Base-by-base conservation (phyloP, 2,113 vertebrate species). In the Hemiprocne comata region DNA sequence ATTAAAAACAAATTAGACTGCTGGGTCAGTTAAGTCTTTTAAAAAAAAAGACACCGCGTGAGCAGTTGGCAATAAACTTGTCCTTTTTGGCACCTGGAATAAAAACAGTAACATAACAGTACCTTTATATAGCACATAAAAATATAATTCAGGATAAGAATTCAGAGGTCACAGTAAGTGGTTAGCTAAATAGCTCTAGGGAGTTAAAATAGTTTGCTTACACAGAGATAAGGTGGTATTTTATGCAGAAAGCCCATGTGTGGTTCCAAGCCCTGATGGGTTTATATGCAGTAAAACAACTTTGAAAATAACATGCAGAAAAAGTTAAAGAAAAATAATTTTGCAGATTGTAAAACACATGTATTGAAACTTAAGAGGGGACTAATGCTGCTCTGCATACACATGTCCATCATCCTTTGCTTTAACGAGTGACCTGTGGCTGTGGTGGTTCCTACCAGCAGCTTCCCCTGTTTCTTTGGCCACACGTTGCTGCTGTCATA, bases 91-190 rank as follows among this genome's bases (percentile, higher is more conserved):
- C 97, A 96, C 91, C 89, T 96, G 88, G 93, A 97, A 93, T 96
- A 86, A 95, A 97, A 98, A 98, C 96, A 98, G 96, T 97, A 95
- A 97, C 91, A 92, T 94, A 98, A 96, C 97, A 95, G 95, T 97
- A 94, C 95, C 97, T 97, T 97, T 98, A 97, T 97, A 94, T 94
- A 96, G 95, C 92, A 93, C 95, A 97, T 97, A 97, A 97, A 97
- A 98, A 97, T 97, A 96, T 94, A 97, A 97, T 93, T 97, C 94
- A 96, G 96, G 96, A 95, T 94, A 95, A 94, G 97, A 97, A 97
- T 95, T 88, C 96, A 95, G 95, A 97, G 97, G 98, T 98, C 98
- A 98, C 67, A 93, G 97, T 96, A 89, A 98, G 97, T 97, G 97
- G 97, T 98, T 98, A 96, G 84, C 94, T 97, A 98, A 98, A 98